Base-by-base conservation (phyloP, 2,797 vertebrate species). In the Eutrigla gurnardus region DNA sequence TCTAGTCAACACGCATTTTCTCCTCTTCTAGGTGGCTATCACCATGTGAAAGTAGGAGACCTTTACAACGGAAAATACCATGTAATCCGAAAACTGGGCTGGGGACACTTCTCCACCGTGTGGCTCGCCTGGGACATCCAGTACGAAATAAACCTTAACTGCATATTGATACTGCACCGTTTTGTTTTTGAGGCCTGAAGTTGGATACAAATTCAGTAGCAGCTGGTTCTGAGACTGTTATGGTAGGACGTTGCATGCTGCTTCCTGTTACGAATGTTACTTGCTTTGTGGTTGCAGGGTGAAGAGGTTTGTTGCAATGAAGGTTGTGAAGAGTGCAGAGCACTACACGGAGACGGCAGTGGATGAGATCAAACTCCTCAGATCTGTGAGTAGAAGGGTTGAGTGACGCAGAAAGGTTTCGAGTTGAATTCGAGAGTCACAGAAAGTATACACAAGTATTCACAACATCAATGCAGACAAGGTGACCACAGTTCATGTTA, bases 21-120 rank as follows among this genome's bases (percentile, higher is more conserved):
- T 74, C 75, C 73, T 79, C 52, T 70, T 84, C 11, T 75, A 99
- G 97, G 97, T 85, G 97, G 98, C 54, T 99, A 99, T 85, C 97
- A 99, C 90, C 97, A 97, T 35, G 98, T 99, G 78, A 98, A 99
- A 93, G 98, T 99, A n/a, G 98, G 98, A 74, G 98, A 99, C 91
- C 96, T 99, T 32, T 98, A 98, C 78, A 98, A 97, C n/a, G 96
- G 97, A 9, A 96, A 97, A 85, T 99, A 99, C 84, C 98, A 99
- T 10, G 97, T 99, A 15, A 99, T 99, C 87, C 95, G 98, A 59
- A 99, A 99, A 86, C 94, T 99, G 52, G 98, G 98, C 89, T 99
- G 98, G 98, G 97, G 98, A 63, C 98, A 99, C 92, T 99, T 99
- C 92, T 99, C 98, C 65, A 99, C 98, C 1, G 98, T 99, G 77